Evolutionary conservation across 2,113 vertebrate species (phyloP), one percentile per base, ranked within the genome.

Genomic region (Aleadryas rufinucha): DNA sequence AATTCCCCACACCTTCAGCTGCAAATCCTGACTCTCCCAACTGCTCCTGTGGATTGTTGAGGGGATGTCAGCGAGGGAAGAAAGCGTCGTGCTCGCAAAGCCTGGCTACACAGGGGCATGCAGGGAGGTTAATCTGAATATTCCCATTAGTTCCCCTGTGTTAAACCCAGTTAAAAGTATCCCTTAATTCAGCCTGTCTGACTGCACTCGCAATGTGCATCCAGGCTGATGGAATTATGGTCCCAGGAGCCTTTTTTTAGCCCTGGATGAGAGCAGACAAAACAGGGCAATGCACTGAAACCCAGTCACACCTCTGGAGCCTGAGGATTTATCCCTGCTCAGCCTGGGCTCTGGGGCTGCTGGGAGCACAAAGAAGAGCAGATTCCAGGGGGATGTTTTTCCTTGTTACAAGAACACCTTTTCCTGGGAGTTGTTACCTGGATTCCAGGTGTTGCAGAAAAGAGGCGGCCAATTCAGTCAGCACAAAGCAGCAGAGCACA

Each of bases 51-150:
- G n/a, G 39, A 59, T 31, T 28, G 5, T 1, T 28, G 65, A n/a
- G 39, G 28, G 18, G 39, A 24, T 35, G 30, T 6, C 37, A 42
- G n/a, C 4, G 39, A 47, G 63, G 49, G 45, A 75, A 68, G 24
- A 16, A 31, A 79, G 22, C 2, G 1, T 0, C 11, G 7, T 59
- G 44, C 45, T n/a, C n/a, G 56, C 19, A 16, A 53, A 90, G 35
- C 42, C 53, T 42, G 27, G 41, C 93, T 57, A 44, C 44, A 5
- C n/a, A 13, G 65, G 39, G 60, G 13, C 52, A 23, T 0, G 47
- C 24, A 10, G 59, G 50, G 85, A 93, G 75, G 85, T 92, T 85
- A 87, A 92, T 90, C 75, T 88, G 90, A 96, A 93, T 83, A 87
- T 68, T 81, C 70, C 82, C 42, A 91, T 97, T 93, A 88, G 83